Evolutionary conservation across 1,140 invertebrate species (phyloP).

Genomic region (Drosophila prosaltans): DNA sequence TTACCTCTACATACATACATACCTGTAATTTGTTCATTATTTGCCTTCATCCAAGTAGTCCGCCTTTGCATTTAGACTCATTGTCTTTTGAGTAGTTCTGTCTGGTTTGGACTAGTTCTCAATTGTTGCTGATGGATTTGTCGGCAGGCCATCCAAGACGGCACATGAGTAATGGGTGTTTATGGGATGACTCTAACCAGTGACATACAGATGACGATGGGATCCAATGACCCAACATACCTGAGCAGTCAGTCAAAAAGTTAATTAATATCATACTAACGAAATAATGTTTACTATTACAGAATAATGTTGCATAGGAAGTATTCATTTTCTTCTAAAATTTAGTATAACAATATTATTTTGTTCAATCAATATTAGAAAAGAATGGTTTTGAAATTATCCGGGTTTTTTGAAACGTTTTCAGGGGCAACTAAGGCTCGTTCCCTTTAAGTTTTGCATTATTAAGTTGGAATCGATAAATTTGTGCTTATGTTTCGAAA

Average conservation of each 20-base stretch:
- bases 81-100: not conserved
- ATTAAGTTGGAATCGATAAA: no score
- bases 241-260: not conserved
- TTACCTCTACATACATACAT: slow-evolving; percentile 16
- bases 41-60: slow-evolving; percentile 35
- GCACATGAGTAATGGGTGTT: slow-evolving; percentile 71
- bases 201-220: slow-evolving; percentile 31
- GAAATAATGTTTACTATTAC: slow-evolving; percentile 22
- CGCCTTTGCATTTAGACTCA: slow-evolving; percentile 41
- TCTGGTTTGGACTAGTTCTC: slow-evolving; percentile 20
- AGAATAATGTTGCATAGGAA: not conserved
- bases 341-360: no score
- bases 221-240: not conserved
- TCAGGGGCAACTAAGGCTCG: no score
- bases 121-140: slow-evolving; percentile 67
- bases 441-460: no score
- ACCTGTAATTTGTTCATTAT: slow-evolving; percentile 72
- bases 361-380: no score
- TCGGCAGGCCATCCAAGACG: slow-evolving; percentile 53
- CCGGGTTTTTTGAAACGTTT: no score
- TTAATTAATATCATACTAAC: slow-evolving; percentile 45
- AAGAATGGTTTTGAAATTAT: no score
- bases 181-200: slow-evolving; percentile 63
- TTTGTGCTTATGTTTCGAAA: no score
- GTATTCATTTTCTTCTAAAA: not conserved